These are phyloP conservation scores for Pseudococcus jackbeardsleyi DNA, from an alignment of 2,888 invertebrate genomes.

Conservation along the genomic window DNA sequence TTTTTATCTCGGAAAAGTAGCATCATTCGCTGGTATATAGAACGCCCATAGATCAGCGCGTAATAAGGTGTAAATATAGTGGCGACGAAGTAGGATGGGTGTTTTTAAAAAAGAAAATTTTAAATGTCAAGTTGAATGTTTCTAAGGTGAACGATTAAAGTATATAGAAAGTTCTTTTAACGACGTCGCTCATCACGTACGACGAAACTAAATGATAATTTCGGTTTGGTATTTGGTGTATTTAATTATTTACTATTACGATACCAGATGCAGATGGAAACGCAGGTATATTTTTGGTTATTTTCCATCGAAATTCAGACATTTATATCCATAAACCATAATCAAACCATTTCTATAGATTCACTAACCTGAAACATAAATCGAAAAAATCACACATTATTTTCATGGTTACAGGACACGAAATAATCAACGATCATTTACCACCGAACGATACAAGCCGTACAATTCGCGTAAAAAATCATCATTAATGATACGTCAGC, in stretches of 20 bases:
- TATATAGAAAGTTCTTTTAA: background rate
- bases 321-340: background rate
- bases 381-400: background rate
- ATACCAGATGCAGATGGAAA: background rate
- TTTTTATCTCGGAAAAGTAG: conserved; percentile 27
- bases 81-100: background rate
- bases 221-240: conserved; percentile 38
- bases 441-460: conserved; percentile 56
- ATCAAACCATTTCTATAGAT: background rate
- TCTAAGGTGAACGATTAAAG: conserved; percentile 34
- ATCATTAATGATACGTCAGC: conserved; percentile 53
- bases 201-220: background rate
- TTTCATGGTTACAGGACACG: conserved; percentile 31
- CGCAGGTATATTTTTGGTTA: conserved; percentile 13
- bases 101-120: background rate
- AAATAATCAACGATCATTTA: conserved; percentile 51
- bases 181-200: conserved; percentile 6
- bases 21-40: conserved; percentile 19
- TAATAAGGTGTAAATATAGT: conserved; percentile 53
- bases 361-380: conserved; percentile 19
- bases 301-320: background rate
- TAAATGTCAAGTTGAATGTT: conserved; percentile 54
- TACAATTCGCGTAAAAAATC: conserved; percentile 55
- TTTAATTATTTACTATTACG: conserved; percentile 3
- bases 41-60: conserved; percentile 51